Base-by-base conservation (phyloP, 2,888 invertebrate genomes). In the Hofmannophila pseudospretella region DNA sequence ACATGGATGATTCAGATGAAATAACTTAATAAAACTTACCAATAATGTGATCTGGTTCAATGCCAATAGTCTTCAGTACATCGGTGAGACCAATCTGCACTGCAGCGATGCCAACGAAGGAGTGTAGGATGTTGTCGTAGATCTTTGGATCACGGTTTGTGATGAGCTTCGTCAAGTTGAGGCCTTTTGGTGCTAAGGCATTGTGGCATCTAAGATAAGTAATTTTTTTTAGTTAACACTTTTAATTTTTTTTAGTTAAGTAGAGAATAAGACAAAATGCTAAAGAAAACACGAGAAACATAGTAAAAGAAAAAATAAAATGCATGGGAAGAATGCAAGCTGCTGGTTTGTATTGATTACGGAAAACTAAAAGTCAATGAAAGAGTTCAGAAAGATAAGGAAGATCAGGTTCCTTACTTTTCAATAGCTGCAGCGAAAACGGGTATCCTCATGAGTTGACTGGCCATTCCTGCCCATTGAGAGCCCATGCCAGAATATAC, bases 71-170 rank as follows among this genome's bases (percentile, higher is more conserved):
- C 53, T 80, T 88, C 23, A 90, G 51, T 1, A 90, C 44, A 44
- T 90, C 89, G 5, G 86, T 86, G n/a, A 88, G 72, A 49, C 86
- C 88, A 31, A 88, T 60, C 70, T 78, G 94, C 9, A 94, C 90
- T 8, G 94, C 91, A 2, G 93, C 92, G 47, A 94, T 94, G 12
- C 91, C 91, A 16, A 94, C 89, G 75, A 94, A 93, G 3, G 92
- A 91, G 72, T 92, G 89, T 0, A 93, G 74, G 14, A 92, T 91
- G 60, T 91, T 90, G 52, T 92, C 90, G 59, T 91, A 91, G 41
- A 89, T 90, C 45, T 82, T 88, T 0, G 90, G 89, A 53, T 92
- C 90, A 0, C 86, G 72, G 3, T 88, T 86, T 22, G 90, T 90
- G 47, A 93, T 72, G 42, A 93, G 81, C 44, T 89, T 85, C 33